Percentiles rank a stretch among this genome's conserved stretches.
Evolutionary conservation across 2,797 vertebrate genomes (phyloP).

Genomic region (Alouatta caraya): DNA sequence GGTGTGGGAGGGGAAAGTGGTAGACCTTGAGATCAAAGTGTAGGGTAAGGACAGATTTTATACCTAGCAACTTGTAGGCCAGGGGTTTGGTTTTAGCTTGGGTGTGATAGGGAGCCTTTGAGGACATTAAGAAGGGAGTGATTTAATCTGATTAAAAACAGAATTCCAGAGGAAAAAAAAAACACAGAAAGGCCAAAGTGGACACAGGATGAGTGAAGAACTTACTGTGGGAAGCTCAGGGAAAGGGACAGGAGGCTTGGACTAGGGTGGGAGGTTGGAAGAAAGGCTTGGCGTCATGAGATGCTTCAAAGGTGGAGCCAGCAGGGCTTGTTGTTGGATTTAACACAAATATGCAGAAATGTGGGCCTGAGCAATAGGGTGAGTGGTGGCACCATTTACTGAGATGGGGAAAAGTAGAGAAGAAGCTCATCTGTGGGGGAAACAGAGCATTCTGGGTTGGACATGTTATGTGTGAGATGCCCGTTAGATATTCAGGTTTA

Average conservation of each 20-base stretch:
- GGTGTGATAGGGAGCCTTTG: not conserved
- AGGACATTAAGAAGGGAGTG: not conserved
- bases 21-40: not conserved
- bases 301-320: not conserved
- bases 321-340: not conserved
- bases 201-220: not conserved
- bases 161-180: not conserved
- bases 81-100: not conserved
- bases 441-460: not conserved
- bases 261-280: not conserved
- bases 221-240: not conserved
- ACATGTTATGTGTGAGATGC: not conserved
- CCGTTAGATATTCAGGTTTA: not conserved
- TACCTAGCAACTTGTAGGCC: not conserved
- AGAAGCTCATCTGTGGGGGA: not conserved
- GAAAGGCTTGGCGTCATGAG: not conserved
- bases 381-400: not conserved
- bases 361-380: not conserved
- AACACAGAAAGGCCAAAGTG: not conserved
- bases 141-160: not conserved
- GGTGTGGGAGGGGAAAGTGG: too few species aligned
- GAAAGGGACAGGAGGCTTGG: not conserved
- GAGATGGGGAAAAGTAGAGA: not conserved
- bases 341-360: not conserved
- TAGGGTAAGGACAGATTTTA: not conserved